These are phyloP conservation scores for Hipposideros larvatus DNA, from an alignment of 2,797 vertebrate genomes.

Conservation along the genomic window DNA sequence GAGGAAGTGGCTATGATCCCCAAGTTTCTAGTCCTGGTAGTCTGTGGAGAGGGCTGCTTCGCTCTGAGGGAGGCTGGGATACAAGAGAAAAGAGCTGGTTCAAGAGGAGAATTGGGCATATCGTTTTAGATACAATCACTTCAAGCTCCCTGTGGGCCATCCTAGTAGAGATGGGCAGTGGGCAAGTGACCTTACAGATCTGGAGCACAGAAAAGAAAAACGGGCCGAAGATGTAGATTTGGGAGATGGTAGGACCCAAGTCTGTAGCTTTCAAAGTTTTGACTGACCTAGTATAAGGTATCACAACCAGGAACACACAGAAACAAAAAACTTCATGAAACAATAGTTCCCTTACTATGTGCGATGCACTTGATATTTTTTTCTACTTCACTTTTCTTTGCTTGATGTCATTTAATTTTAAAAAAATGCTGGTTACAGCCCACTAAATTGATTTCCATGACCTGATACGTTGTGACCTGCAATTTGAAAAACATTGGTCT, in stretches of 20 bases:
- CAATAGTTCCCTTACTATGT: neutral
- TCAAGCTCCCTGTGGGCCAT: neutral
- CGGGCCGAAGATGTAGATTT: neutral
- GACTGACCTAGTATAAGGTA: neutral
- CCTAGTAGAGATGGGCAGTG: neutral
- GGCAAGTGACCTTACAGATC: neutral
- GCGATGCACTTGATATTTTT: neutral
- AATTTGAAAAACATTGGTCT: neutral
- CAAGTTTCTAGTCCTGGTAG: neutral
- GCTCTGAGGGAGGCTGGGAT: neutral
- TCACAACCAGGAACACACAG: neutral
- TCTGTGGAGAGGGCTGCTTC: neutral
- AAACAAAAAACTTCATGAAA: neutral
- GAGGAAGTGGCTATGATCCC: neutral
- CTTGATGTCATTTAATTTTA: neutral
- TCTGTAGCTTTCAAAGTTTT: neutral
- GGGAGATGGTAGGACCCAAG: neutral
- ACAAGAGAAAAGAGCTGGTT: neutral
- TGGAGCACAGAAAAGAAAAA: neutral
- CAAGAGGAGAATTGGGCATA: neutral
- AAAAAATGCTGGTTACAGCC: neutral
- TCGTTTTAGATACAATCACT: neutral
- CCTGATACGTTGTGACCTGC: neutral
- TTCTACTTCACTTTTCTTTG: neutral
- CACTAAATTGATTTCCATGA: neutral